Percentiles rank a stretch among this genome's conserved stretches.
phyloP scores from a whole-genome alignment of 2,797 vertebrate species.

The Helicolenus hilgendorfi region DNA sequence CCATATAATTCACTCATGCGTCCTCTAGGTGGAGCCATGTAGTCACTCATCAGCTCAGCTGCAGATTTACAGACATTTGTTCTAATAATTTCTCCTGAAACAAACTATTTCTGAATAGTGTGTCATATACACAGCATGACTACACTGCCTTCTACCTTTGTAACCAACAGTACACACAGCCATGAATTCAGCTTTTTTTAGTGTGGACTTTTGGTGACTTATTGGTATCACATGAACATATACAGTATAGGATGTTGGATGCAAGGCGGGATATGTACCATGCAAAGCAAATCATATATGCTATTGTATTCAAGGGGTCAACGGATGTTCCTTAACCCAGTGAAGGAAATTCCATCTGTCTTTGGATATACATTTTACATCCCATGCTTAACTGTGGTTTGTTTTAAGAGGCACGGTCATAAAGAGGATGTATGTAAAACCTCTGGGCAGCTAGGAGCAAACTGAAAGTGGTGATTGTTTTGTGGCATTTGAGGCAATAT shows the following conservation, averaged over 20 bases:
- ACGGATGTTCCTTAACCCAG: slow-evolving; percentile 1
- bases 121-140: background rate
- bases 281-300: background rate
- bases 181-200: background rate
- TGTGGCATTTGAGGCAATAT: slow-evolving; percentile 28
- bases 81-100: background rate
- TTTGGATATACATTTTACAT: slow-evolving; percentile 30
- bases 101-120: background rate
- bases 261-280: background rate
- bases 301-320: slow-evolving; percentile 28
- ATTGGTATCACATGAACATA: background rate
- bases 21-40: slow-evolving; percentile 83
- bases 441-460: background rate
- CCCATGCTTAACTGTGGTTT: slow-evolving; percentile 23
- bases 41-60: slow-evolving; percentile 42
- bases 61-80: background rate
- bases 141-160: background rate
- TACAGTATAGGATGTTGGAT: background rate
- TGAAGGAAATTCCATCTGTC: background rate
- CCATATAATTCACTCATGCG: background rate
- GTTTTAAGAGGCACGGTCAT: slow-evolving; percentile 30
- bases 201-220: background rate
- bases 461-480: slow-evolving; percentile 24
- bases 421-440: slow-evolving; percentile 20
- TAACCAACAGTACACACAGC: background rate